These are phyloP conservation scores for Hirundichthys speculiger DNA, from an alignment of 2,113 vertebrate genomes.

Conservation along the genomic window DNA sequence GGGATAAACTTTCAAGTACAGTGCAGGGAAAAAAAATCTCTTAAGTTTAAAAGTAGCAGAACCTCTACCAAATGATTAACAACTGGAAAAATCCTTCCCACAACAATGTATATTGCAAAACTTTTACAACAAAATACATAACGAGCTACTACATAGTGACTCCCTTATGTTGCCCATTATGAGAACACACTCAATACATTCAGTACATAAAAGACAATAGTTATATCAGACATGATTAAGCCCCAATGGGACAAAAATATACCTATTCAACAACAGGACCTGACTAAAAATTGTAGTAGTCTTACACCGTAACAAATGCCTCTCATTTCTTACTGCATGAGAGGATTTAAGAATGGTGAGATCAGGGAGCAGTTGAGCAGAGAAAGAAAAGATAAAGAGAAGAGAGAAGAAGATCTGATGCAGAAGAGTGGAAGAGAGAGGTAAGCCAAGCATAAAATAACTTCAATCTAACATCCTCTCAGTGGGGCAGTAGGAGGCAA, in stretches of 20 bases:
- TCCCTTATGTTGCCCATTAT: conserved; percentile 6
- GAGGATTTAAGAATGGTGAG: conserved; percentile 76
- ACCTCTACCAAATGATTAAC: conserved; percentile 7
- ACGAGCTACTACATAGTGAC: not conserved
- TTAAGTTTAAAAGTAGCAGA: conserved; percentile 8
- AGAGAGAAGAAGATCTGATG: conserved; percentile 76
- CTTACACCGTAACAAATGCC: conserved; percentile 70
- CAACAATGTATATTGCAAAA: not conserved
- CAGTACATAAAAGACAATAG: conserved; percentile 35
- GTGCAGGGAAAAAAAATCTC: not conserved
- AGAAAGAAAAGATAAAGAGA: conserved; percentile 51
- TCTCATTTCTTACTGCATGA: conserved; percentile 73
- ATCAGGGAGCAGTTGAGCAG: conserved; percentile 60
- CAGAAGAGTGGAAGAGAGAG: conserved; percentile 83
- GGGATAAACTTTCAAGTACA: conserved; percentile 2
- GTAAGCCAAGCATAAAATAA: conserved; percentile 83
- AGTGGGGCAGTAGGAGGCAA: conserved; percentile 73
- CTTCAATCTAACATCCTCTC: conserved; percentile 80
- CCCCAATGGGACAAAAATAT: conserved; percentile 55
- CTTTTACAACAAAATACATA: conserved; percentile 1
- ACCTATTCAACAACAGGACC: conserved; percentile 65
- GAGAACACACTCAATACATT: conserved; percentile 40
- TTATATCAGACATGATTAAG: conserved; percentile 53
- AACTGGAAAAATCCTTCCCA: not conserved
- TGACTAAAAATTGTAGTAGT: conserved; percentile 59